phyloP scores from a whole-genome alignment of 2,113 vertebrate species.

The Rhinopomastus cyanomelas region DNA sequence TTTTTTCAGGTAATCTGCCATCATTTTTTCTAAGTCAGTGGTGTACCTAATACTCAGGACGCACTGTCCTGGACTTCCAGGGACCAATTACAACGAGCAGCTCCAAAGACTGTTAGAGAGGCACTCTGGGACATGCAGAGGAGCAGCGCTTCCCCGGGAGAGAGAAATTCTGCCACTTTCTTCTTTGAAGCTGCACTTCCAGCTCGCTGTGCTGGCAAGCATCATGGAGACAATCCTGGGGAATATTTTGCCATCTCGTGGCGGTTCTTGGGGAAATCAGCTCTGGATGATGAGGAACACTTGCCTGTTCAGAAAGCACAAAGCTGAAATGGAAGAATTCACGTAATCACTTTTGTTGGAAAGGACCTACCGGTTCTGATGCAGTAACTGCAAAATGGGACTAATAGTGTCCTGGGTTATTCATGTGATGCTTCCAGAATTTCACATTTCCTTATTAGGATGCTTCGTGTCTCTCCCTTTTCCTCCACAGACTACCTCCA shows the following conservation, averaged over 20 bases:
- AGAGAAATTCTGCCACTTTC: neutral
- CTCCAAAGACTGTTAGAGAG: neutral
- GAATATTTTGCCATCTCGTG: neutral
- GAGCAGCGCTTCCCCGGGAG: neutral
- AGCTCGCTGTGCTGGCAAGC: neutral
- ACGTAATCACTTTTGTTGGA: too few species aligned
- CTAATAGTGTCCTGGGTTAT: neutral
- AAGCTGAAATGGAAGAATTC: neutral
- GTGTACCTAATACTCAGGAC: neutral
- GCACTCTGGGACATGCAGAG: neutral
- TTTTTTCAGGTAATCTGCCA: neutral
- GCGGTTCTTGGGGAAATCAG: neutral
- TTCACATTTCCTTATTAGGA: neutral
- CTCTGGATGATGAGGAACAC: neutral
- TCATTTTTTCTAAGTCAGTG: neutral
- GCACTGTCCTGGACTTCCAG: neutral
- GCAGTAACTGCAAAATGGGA: neutral
- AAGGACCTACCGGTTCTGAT: too few species aligned
- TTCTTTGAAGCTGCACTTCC: neutral
- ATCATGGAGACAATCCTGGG: accelerated
- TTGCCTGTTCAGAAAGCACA: neutral
- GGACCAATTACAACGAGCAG: neutral
- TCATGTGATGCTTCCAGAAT: neutral
- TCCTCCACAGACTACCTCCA: neutral
- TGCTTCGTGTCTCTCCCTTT: neutral